Evolutionary conservation across 2,113 vertebrate genomes (phyloP), one percentile per base, ranked within the genome.

Genomic region (Pterocles burchelli): DNA sequence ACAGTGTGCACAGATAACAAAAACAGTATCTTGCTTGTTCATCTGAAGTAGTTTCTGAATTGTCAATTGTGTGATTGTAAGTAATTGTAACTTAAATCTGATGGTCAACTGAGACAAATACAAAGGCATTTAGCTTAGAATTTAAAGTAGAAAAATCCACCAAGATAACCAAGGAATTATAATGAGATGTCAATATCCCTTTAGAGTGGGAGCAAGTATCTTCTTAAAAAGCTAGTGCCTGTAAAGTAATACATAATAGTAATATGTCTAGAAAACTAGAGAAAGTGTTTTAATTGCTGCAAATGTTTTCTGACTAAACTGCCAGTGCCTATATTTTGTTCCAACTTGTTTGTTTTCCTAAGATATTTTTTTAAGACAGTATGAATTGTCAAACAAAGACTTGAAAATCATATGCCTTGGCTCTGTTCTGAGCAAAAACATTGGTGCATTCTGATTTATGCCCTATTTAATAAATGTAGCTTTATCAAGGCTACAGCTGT

Each of bases 21-120:
- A 98, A 97, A 96, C 43, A 95, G 89, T 87, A 97, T 95, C 91
- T 92, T 90, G 84, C 94, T 96, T 95, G 90, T 93, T 95, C 81
- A 95, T 93, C 95, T 96, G 71, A 97, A 96, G 70, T 61, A 31
- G 24, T 93, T 97, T 95, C 91, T 96, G 93, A 97, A 93, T 20
- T 78, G 89, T 92, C 93, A 94, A 77, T 95, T 95, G 95, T 88
- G 72, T 65, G 57, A 73, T 8, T 75, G 95, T 70, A 90, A 97
- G 95, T 83, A 97, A 94, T 67, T 89, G 67, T 76, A 93, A 89
- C 70, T 96, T 96, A 85, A 95, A 93, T 85, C 49, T 91, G 74
- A 65, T 88, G 55, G 70, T 85, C 92, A 96, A 68, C 57, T 8
- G 31, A 67, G 58, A 77, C 36, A 81, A 89, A 88, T 2, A 17